Percentiles rank a stretch among this genome's conserved stretches.
Conservation (phyloP, 2,888 invertebrate species). For the Stratiomys singularior region DNA sequence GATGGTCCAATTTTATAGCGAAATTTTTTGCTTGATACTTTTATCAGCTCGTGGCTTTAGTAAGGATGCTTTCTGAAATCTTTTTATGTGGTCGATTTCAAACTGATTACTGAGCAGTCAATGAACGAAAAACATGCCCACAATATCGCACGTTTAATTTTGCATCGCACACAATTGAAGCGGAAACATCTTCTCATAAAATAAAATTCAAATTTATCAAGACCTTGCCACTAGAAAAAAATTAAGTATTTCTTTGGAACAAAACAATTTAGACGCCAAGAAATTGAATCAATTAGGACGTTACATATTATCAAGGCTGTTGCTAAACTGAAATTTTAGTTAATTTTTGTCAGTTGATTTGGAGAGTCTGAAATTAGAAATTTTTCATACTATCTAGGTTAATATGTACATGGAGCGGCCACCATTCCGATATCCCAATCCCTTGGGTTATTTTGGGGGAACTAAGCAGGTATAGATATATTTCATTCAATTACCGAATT, state of each 20-base stretch:
- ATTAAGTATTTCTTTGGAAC: background rate
- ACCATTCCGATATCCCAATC: conserved; percentile 90
- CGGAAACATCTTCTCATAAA: background rate
- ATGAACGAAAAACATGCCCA: conserved; percentile 16
- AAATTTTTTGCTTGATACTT: background rate
- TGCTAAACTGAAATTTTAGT: conserved; percentile 4
- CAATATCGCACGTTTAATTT: too few species aligned
- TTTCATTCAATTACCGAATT: background rate
- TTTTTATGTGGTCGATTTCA: background rate
- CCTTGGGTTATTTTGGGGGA: conserved; percentile 76
- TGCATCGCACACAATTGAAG: background rate
- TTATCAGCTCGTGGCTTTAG: background rate
- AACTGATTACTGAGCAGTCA: conserved; percentile 9
- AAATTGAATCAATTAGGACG: background rate
- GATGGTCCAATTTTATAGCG: conserved; percentile 25
- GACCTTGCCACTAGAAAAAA: background rate
- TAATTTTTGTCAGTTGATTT: background rate
- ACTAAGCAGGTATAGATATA: conserved; percentile 72
- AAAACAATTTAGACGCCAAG: background rate
- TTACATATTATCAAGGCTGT: background rate
- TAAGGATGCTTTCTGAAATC: background rate
- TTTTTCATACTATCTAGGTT: conserved; percentile 68
- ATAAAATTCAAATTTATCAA: background rate
- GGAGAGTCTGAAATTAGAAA: background rate
- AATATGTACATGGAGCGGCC: conserved; percentile 85